Evolutionary conservation across 2,797 vertebrate genomes (phyloP), one percentile per base, ranked within the genome.

Genomic region (Premnoplex brunnescens): DNA sequence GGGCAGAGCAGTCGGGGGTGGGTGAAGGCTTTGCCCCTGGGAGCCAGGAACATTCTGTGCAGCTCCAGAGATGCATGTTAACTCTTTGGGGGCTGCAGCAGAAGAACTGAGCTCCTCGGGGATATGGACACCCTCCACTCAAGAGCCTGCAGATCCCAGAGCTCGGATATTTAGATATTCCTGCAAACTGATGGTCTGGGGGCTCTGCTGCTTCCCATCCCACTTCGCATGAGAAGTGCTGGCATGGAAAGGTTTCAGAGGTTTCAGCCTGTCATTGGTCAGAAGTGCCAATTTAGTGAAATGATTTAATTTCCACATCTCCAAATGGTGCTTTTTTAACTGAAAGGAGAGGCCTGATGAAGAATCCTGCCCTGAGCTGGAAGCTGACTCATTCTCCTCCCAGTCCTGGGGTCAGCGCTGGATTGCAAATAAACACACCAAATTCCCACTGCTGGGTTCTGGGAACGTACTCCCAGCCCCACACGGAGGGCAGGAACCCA

Each of bases 341-440:
- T 3, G 20, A 51, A 20, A 85, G 62, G 80, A 73, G 81, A 73
- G 69, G 86, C 41, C 74, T 39, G 80, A 8, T 16, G 89, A 91
- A 72, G 89, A 75, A 75, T 75, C 81, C 87, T 93, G 83, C 71
- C 72, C 84, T 37, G 72, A 16, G n/a, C 92, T 91, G 79, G 80
- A 44, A 85, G 89, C 85, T 93, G 89, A 89, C 78, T 95, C 94
- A 92, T 83, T 77, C 75, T 41, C 68, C 81, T 94, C 52, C 7
- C 41, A 46, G 87, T 46, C 27, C 36, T 7, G 1, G 92, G 94
- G 91, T 93, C 93, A 93, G 73, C 6, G 5, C 39, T 37, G 56
- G 64, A 92, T 74, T 88, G 72, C 72, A 92, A 88, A 93, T 41
- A 95, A 95, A 93, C 62, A 72, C 88, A 88, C 30, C 48, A 66